Evolutionary conservation across 2,113 vertebrate species (phyloP).

Genomic region (Microtus pennsylvanicus): DNA sequence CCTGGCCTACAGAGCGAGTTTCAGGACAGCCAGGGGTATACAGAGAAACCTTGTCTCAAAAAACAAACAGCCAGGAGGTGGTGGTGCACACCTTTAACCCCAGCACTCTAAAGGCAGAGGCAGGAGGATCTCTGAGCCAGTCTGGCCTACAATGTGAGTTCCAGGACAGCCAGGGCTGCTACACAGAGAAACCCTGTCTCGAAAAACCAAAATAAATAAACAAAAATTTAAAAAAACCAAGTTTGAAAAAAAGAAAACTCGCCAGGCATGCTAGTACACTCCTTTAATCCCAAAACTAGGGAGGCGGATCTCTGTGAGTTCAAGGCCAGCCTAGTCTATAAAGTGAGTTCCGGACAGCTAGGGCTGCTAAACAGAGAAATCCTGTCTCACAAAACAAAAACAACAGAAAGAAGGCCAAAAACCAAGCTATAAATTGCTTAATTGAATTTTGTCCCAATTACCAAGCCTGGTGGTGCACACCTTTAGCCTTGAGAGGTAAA

Average conservation of each 20-base stretch:
- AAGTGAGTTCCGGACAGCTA: neutral
- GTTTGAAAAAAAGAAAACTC: neutral
- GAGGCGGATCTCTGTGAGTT: neutral
- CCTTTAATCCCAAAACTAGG: neutral
- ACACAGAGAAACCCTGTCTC: neutral
- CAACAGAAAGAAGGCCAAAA: neutral
- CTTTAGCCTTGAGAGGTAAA: neutral
- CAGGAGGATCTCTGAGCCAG: too few species aligned
- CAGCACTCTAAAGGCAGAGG: too few species aligned
- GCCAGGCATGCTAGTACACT: neutral
- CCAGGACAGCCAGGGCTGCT: neutral
- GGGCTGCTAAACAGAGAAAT: neutral
- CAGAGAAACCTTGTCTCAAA: too few species aligned
- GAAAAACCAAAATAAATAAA: neutral
- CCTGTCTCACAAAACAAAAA: too few species aligned
- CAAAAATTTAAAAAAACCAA: neutral
- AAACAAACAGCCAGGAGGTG: too few species aligned
- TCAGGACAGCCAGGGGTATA: too few species aligned
- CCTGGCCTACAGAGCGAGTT: neutral
- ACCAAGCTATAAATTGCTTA: neutral
- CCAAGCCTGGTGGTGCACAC: neutral
- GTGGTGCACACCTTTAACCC: too few species aligned
- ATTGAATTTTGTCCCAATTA: neutral
- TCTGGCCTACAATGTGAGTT: too few species aligned
- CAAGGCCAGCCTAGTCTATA: neutral